Base-by-base conservation (phyloP, 1,140 invertebrate species). In the Penaeus chinensis region DNA sequence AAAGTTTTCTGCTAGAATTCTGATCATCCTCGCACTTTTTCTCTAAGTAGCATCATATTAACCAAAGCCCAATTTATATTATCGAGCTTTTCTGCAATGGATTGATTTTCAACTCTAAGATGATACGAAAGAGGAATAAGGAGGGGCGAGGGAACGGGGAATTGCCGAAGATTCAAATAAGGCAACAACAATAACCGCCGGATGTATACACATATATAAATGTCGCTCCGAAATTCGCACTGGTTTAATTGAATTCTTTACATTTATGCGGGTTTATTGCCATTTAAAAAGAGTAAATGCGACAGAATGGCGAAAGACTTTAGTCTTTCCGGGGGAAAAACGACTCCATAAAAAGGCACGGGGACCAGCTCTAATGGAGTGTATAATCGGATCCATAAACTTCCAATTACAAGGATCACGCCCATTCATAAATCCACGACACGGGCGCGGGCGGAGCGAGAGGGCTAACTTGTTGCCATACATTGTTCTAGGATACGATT, bases 331-430 rank as follows among this genome's bases (percentile, higher is more conserved):
- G 80, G 62, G 80, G 62, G 65, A 82, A 82, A 66, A 66, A 82
- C 27, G 80, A 37, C 61, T 8, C 63, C 80, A 65, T 82, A 82
- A 82, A 82, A 82, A 82, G 54, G 62, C 60, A 20, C 80, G 62
- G 16, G 80, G 80, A 82, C 80, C 80, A 63, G 63, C 61, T 82
- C 62, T 82, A 82, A 82, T 82, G 80, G 80, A 82, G 80, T 82
- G 80, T 82, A 63, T 82, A 82, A 82, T 82, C 80, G 63, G 80
- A 82, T 82, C 80, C 80, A 82, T 82, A 82, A 82, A 82, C 62
- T 82, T 82, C 80, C 80, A 82, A 82, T 82, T 82, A 82, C 80
- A 63, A 82, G 61, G 80, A 82, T 82, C 80, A 66, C 80, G 80
- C 80, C 80, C 62, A 82, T 82, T 82, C 80, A 82, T 82, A 82